phyloP scores from a whole-genome alignment of 37 sponge, comb jelly and placozoan genomes.

The Petrosia ficiformis region DNA sequence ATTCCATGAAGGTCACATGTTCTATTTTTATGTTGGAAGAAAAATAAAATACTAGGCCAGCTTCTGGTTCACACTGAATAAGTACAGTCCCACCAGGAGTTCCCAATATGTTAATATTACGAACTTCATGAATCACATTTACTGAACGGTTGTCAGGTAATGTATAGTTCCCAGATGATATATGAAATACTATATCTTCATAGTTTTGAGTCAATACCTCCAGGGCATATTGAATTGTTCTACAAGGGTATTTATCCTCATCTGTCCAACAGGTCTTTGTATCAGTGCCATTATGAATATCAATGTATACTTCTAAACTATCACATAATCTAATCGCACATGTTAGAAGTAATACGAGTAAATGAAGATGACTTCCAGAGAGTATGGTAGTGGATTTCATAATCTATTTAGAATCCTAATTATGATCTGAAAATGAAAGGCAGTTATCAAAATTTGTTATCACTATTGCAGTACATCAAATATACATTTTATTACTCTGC shows the following conservation, averaged over 20 bases:
- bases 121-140: background rate
- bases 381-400: too few relatives aligned
- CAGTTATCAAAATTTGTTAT: too few relatives aligned
- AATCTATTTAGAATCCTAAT: too few relatives aligned
- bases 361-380: too few relatives aligned
- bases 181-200: background rate
- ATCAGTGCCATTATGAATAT: background rate
- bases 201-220: background rate
- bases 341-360: too few relatives aligned
- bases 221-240: background rate
- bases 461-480: too few relatives aligned
- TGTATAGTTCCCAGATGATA: background rate
- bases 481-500: too few relatives aligned
- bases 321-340: too few relatives aligned
- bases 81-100: background rate
- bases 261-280: background rate
- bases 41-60: background rate
- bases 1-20: background rate
- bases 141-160: background rate
- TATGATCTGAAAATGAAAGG: too few relatives aligned
- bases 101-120: background rate
- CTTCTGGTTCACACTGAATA: background rate
- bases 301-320: background rate
- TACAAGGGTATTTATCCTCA: background rate
- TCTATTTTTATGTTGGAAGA: background rate